Percentiles rank a stretch among this genome's conserved stretches.
Conservation (phyloP, 2,888 invertebrate genomes). For the Cybosia mesomella region DNA sequence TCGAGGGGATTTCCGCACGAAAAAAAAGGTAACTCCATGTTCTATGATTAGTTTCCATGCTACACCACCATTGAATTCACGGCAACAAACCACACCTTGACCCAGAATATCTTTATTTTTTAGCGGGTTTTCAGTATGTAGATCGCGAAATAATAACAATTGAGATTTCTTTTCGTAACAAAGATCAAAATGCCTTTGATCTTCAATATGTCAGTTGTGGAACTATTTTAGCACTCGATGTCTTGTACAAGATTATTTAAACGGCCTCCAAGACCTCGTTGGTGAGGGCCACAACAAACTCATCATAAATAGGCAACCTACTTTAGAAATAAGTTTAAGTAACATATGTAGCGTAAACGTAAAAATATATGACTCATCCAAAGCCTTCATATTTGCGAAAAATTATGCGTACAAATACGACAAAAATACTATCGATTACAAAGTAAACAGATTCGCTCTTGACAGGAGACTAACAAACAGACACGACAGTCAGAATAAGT, state of each 20-base stretch:
- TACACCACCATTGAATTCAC: background rate
- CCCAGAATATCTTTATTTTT: background rate
- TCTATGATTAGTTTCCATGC: background rate
- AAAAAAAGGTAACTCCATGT: too few relatives aligned
- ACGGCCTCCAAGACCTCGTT: conserved; percentile 4
- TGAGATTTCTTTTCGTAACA: background rate
- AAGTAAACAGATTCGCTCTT: conserved; percentile 68
- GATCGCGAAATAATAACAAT: background rate
- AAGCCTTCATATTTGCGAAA: background rate
- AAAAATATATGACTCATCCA: background rate
- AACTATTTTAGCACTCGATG: background rate
- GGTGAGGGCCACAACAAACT: background rate
- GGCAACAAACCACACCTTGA: background rate
- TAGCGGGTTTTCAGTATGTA: background rate
- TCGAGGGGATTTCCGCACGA: too few relatives aligned
- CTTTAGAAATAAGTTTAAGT: background rate
- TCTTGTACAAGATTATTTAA: background rate
- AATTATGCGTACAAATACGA: conserved; percentile 21
- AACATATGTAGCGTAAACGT: background rate
- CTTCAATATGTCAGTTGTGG: conserved; percentile 3
- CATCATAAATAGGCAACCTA: background rate
- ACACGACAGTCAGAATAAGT: conserved; percentile 69
- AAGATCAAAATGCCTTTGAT: background rate
- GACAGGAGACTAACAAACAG: conserved; percentile 69
- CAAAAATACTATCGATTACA: conserved; percentile 56